Conservation (phyloP, 2,113 vertebrate species). For the Meleagris gallopavo region DNA sequence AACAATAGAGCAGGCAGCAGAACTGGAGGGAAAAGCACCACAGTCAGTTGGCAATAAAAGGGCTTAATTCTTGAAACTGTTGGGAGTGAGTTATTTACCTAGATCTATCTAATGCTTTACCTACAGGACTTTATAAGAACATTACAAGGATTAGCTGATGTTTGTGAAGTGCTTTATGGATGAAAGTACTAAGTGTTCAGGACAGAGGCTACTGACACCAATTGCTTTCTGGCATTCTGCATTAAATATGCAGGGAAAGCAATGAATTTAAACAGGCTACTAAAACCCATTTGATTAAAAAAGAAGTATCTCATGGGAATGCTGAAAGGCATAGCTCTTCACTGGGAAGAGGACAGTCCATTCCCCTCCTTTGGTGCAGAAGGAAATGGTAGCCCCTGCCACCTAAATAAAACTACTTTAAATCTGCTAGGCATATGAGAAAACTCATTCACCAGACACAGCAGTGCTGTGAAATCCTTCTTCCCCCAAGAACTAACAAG, state of each 20-base stretch:
- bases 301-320: not conserved
- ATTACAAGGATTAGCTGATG: not conserved
- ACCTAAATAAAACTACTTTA: not conserved
- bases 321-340: not conserved
- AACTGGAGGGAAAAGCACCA: not conserved
- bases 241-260: not conserved
- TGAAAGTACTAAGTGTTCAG: not conserved
- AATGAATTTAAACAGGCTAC: conserved; percentile 10
- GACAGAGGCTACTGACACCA: not conserved
- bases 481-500: not conserved
- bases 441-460: not conserved
- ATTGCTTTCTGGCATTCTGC: not conserved
- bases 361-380: not conserved
- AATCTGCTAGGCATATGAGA: not conserved
- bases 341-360: not conserved
- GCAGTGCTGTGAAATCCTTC: not conserved
- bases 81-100: not conserved
- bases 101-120: not conserved
- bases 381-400: not conserved
- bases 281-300: not conserved
- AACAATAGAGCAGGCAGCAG: not conserved
- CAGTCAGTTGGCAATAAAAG: not conserved
- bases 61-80: not conserved
- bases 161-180: conserved; percentile 1
- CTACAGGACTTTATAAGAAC: not conserved